Evolutionary conservation across 2,888 invertebrate genomes (phyloP).

Genomic region (Mactromeris polynyma): DNA sequence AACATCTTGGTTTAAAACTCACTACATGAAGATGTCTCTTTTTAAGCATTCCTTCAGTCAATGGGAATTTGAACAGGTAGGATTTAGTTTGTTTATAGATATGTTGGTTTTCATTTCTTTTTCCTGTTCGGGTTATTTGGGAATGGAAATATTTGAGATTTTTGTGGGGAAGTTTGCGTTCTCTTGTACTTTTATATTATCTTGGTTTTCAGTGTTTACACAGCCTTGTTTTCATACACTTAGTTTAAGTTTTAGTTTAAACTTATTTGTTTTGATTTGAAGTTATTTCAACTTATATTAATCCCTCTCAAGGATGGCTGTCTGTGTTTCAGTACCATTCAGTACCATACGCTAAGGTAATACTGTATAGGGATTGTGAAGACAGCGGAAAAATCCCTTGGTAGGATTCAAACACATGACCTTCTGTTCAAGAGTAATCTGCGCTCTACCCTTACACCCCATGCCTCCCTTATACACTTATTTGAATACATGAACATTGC

Average conservation of each 20-base stretch:
- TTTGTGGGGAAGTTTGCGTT: neutral
- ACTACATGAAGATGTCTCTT: conserved; percentile 29
- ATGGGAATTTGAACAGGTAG: conserved; percentile 70
- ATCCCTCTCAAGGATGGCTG: no score
- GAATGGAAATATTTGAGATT: neutral
- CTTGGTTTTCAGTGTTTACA: neutral
- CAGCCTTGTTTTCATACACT: neutral
- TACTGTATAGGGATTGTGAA: no score
- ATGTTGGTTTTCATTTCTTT: neutral
- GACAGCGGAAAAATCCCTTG: no score
- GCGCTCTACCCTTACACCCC: no score
- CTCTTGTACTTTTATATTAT: neutral
- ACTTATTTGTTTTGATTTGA: no score
- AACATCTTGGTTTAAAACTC: neutral
- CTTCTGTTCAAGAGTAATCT: no score
- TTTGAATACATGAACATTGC: no score
- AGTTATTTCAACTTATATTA: no score
- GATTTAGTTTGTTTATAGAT: neutral
- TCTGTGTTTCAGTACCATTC: no score
- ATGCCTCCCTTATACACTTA: no score
- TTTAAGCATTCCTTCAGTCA: conserved; percentile 65
- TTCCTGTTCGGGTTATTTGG: neutral
- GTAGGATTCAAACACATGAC: no score
- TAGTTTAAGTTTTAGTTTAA: neutral
- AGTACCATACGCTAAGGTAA: no score